Evolutionary conservation across 1,140 invertebrate species (phyloP).

Genomic region (Drosophila cardini): DNA sequence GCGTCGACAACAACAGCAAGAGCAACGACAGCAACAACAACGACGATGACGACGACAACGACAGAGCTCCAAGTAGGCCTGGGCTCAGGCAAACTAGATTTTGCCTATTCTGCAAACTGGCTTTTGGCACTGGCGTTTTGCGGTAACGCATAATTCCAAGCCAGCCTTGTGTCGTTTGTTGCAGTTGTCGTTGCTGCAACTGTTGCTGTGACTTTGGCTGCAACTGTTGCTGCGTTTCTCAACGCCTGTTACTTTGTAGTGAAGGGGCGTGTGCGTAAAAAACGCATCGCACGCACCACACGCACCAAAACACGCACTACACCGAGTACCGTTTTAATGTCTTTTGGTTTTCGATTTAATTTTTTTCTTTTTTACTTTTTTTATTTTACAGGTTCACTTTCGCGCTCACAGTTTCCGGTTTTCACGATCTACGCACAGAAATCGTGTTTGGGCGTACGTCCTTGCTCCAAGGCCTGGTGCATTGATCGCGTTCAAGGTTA

Average conservation of each 20-base stretch:
- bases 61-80: constrained; percentile 49
- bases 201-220: constrained; percentile 26
- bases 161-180: constrained; percentile 63
- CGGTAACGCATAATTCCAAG: constrained; percentile 72
- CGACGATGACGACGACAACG: constrained; percentile 21
- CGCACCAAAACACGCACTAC: constrained; percentile 57
- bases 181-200: constrained; percentile 42
- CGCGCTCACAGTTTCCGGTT: constrained; percentile 96
- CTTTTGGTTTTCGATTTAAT: constrained; percentile 28
- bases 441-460: constrained; percentile 93
- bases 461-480: constrained; percentile 95
- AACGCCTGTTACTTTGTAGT: constrained; percentile 84
- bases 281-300: constrained; percentile 64
- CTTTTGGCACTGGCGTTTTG: constrained; percentile 73
- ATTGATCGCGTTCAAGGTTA: constrained; percentile 96
- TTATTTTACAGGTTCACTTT: constrained; percentile 90
- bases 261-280: constrained; percentile 83
- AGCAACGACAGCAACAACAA: constrained; percentile 16
- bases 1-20: constrained; percentile 25
- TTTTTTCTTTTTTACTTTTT: constrained; percentile 17
- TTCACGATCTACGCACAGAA: constrained; percentile 98
- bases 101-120: constrained; percentile 79
- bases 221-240: constrained; percentile 62
- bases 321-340: constrained; percentile 62
- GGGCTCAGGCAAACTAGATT: constrained; percentile 75